These are phyloP conservation scores for Cryptomyrus ogoouensis DNA, from an alignment of 2,113 vertebrate species.

Conservation along the genomic window DNA sequence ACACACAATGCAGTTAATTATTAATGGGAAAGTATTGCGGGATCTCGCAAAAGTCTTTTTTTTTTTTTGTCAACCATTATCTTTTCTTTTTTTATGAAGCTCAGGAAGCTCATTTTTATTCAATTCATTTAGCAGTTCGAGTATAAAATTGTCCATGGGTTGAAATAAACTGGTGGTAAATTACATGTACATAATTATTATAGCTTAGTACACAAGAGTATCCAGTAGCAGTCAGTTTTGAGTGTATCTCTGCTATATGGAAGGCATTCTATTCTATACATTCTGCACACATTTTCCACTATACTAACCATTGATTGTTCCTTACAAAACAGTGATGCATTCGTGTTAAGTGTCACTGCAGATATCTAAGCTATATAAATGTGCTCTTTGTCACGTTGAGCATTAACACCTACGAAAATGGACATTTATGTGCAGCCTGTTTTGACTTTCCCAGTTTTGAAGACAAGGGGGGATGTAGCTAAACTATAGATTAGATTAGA, in stretches of 20 bases:
- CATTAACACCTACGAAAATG: not conserved
- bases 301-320: not conserved
- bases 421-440: not conserved
- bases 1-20: not conserved
- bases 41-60: too few species aligned
- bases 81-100: not conserved
- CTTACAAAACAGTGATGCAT: not conserved
- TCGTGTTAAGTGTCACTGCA: not conserved
- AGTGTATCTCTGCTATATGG: not conserved
- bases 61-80: too few species aligned
- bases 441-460: not conserved
- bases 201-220: not conserved
- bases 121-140: not conserved
- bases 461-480: constrained; percentile 6
- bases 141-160: not conserved
- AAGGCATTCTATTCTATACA: not conserved
- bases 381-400: not conserved
- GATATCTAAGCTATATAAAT: not conserved
- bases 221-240: not conserved
- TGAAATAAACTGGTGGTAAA: not conserved
- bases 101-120: not conserved
- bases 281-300: not conserved
- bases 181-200: not conserved
- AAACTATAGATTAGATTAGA: too few species aligned
- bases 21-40: not conserved